These are phyloP conservation scores for Microctenopoma stevenorrisi DNA, from an alignment of 2,797 vertebrate genomes.

Conservation along the genomic window DNA sequence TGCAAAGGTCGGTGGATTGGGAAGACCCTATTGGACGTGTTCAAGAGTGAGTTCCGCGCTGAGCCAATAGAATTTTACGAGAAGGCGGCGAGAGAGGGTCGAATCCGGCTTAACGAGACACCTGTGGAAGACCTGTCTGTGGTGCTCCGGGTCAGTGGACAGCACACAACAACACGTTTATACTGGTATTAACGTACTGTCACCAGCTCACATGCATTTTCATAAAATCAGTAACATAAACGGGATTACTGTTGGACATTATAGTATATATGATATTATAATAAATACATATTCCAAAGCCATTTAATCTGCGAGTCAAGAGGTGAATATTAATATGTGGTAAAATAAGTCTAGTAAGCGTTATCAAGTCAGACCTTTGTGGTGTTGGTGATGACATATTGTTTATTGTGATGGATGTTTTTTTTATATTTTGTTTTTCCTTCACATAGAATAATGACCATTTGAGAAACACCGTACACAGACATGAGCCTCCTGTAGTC, in stretches of 20 bases:
- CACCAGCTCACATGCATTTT: neutral
- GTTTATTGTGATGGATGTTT: neutral
- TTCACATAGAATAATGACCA: constrained; percentile 91
- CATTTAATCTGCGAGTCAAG: no score
- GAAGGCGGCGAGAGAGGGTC: constrained; percentile 87
- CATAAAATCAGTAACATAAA: no score
- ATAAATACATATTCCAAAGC: no score
- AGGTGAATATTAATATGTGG: no score
- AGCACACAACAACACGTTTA: neutral
- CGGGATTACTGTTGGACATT: no score
- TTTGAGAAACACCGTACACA: constrained; percentile 93
- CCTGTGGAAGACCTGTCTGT: constrained; percentile 87
- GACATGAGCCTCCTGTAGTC: constrained; percentile 95
- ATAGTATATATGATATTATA: no score
- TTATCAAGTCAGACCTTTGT: no score
- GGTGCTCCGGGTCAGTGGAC: constrained; percentile 88
- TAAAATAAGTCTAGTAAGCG: no score
- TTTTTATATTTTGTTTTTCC: neutral
- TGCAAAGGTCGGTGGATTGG: constrained; percentile 98
- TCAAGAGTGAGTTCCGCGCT: constrained; percentile 90
- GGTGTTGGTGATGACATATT: neutral
- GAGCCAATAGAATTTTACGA: constrained; percentile 90
- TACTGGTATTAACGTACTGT: constrained; percentile 59
- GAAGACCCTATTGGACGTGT: constrained; percentile 90
- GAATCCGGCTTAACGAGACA: constrained; percentile 90